Conservation (phyloP, 37 sponge, comb jelly and placozoan species). For the Bolinopsis microptera region DNA sequence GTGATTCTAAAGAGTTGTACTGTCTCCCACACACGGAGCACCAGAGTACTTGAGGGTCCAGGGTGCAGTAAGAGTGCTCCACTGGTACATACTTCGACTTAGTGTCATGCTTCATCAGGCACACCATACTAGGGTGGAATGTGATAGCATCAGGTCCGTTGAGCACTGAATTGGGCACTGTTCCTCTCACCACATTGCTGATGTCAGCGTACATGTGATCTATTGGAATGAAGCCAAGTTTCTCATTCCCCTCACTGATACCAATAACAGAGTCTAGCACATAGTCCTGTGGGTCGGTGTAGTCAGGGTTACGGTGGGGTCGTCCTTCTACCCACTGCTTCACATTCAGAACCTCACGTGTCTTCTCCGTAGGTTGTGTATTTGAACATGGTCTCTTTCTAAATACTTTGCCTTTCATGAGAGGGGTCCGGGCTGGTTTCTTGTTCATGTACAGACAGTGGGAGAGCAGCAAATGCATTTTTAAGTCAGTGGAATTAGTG, state of each 20-base stretch:
- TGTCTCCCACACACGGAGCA: conserved; percentile 5
- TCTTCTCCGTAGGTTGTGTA: too few species aligned
- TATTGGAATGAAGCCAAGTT: conserved; percentile 45
- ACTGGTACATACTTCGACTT: neutral
- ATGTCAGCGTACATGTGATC: conserved; percentile 31
- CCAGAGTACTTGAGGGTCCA: neutral
- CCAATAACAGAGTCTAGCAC: conserved; percentile 22
- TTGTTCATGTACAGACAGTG: neutral
- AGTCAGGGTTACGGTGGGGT: conserved; percentile 42
- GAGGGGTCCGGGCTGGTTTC: neutral
- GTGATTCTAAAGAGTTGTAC: neutral
- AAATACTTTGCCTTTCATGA: neutral
- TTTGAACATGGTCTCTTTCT: conserved; percentile 15
- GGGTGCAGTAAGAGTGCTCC: neutral
- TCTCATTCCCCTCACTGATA: neutral
- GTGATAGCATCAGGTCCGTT: conserved; percentile 19
- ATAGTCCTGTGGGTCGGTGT: neutral
- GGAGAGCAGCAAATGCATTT: neutral
- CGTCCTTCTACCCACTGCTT: neutral
- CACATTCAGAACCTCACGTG: neutral
- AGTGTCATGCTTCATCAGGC: neutral
- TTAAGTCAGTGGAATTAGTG: neutral
- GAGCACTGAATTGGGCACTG: neutral
- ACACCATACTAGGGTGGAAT: conserved; percentile 18
- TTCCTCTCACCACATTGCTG: neutral